A percentile compares a stretch with the other conserved stretches of the same genome.
Conservation (phyloP, 2,888 invertebrate species). For the Deilephila elpenor region DNA sequence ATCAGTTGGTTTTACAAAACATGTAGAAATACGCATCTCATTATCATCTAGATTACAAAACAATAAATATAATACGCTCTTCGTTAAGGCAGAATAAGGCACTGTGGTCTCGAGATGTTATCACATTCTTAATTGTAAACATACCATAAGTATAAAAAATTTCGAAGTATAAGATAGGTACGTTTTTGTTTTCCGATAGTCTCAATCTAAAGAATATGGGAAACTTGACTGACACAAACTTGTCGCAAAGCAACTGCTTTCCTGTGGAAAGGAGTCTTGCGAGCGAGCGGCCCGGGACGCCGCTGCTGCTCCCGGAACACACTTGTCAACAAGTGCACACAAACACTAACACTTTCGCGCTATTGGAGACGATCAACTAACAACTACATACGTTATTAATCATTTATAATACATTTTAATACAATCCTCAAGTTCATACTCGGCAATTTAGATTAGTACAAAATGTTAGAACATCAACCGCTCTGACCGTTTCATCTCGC, state of each 20-base stretch:
- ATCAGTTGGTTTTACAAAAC: conserved; percentile 68
- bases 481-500: conserved; percentile 34
- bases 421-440: conserved; percentile 44
- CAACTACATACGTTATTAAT: conserved; percentile 39
- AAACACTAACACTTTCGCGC: conserved; percentile 29
- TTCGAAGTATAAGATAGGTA: conserved; percentile 28
- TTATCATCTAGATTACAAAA: conserved; percentile 76
- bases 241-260: conserved; percentile 72
- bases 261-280: conserved; percentile 75
- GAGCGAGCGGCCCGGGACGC: conserved; percentile 43
- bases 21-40: conserved; percentile 73
- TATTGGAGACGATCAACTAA: conserved; percentile 37
- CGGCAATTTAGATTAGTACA: conserved; percentile 54
- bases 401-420: conserved; percentile 27
- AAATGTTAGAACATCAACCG: conserved; percentile 42
- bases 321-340: neutral
- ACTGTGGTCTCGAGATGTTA: conserved; percentile 81
- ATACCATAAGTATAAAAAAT: conserved; percentile 52
- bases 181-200: conserved; percentile 69
- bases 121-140: conserved; percentile 77
- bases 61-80: conserved; percentile 75
- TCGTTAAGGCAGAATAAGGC: conserved; percentile 83
- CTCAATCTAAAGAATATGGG: conserved; percentile 73
- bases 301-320: neutral
- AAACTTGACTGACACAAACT: conserved; percentile 62